Conservation (phyloP, 2,888 invertebrate species). For the Allygus modestus region DNA sequence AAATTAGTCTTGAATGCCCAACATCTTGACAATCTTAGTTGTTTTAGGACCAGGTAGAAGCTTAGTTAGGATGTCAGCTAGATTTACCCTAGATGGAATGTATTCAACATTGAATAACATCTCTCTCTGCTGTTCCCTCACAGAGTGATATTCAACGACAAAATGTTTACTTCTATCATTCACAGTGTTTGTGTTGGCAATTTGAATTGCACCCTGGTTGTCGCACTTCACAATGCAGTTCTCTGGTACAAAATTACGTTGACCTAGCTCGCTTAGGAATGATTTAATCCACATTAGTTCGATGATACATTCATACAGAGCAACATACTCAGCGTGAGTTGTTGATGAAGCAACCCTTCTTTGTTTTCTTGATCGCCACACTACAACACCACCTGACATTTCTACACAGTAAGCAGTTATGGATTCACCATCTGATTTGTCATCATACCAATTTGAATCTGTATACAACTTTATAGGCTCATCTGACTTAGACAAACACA, state of each 20-base stretch:
- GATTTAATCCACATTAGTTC: constrained; percentile 37
- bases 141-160: constrained; percentile 28
- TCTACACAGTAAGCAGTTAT: too few species aligned
- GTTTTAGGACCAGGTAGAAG: constrained; percentile 15
- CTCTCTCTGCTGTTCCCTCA: neutral
- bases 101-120: neutral
- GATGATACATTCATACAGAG: constrained; percentile 7
- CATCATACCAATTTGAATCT: neutral
- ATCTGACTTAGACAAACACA: constrained; percentile 5
- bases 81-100: constrained; percentile 41
- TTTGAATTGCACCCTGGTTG: constrained; percentile 32
- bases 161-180: constrained; percentile 44
- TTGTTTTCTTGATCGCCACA: neutral
- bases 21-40: too few species aligned
- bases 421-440: too few species aligned
- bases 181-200: neutral
- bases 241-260: constrained; percentile 5
- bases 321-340: constrained; percentile 42
- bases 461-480: neutral
- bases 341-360: constrained; percentile 38
- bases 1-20: too few species aligned
- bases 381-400: too few species aligned
- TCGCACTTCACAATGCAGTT: neutral
- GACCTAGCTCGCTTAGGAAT: neutral
- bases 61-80: constrained; percentile 39